Conservation (phyloP, 2,888 invertebrate species). For the Trissonchulus latispiculum region DNA sequence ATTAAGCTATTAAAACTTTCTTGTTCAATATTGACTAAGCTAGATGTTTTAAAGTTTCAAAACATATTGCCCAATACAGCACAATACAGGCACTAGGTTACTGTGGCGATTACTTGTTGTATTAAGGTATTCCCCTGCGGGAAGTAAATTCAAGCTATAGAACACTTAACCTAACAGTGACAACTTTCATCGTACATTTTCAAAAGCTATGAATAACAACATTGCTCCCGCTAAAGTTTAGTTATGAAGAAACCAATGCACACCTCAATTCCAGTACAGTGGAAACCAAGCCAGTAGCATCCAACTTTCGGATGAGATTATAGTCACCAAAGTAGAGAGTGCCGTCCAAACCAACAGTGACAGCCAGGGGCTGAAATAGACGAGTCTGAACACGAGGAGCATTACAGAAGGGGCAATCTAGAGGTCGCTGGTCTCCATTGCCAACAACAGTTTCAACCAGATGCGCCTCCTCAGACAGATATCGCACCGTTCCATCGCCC, state of each 20-base stretch:
- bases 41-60: no score
- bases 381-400: slow-evolving; percentile 44
- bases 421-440: slow-evolving; percentile 73
- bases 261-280: slow-evolving; percentile 77
- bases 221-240: slow-evolving; percentile 48
- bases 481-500: slow-evolving; percentile 87
- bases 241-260: not conserved
- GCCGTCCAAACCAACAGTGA: slow-evolving; percentile 90
- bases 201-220: not conserved
- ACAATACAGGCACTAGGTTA: no score
- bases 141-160: no score
- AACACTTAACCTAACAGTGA: no score
- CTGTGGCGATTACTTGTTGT: no score
- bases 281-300: slow-evolving; percentile 75
- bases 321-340: slow-evolving; percentile 60
- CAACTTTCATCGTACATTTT: no score
- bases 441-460: slow-evolving; percentile 83
- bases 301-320: slow-evolving; percentile 55
- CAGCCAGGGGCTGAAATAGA: slow-evolving; percentile 79
- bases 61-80: no score
- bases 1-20: no score
- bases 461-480: slow-evolving; percentile 74
- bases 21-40: no score
- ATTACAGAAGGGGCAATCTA: slow-evolving; percentile 52
- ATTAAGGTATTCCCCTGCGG: no score